phyloP scores from a whole-genome alignment of 2,797 vertebrate species.

The Macrochelys suwanniensis region DNA sequence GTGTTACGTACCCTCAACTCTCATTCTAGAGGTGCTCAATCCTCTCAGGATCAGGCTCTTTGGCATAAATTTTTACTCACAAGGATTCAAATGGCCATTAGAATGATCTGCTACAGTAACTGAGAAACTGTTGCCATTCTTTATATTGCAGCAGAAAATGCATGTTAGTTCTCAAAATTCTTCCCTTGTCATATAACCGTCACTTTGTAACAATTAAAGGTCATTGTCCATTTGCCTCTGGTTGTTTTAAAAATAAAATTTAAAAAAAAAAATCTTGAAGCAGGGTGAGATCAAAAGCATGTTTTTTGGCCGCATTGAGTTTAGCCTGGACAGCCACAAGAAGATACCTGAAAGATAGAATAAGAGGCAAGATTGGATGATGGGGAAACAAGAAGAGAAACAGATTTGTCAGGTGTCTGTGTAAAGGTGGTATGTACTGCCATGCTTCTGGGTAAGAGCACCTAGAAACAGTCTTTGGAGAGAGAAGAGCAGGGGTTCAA shows the following conservation, averaged over 20 bases:
- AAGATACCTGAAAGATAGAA: not conserved
- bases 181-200: not conserved
- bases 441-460: not conserved
- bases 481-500: not conserved
- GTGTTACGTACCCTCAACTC: not conserved
- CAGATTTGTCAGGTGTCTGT: not conserved
- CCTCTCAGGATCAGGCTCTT: fast-evolving
- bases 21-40: not conserved
- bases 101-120: not conserved
- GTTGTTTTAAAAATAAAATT: too few species aligned
- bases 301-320: not conserved
- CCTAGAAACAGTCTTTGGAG: not conserved
- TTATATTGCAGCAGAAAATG: not conserved
- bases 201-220: not conserved
- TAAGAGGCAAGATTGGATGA: not conserved
- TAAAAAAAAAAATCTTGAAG: not conserved
- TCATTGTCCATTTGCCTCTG: not conserved
- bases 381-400: too few species aligned
- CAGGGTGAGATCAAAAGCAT: not conserved
- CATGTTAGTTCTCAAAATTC: not conserved
- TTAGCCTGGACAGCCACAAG: not conserved
- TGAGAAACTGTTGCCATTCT: slow-evolving; percentile 10
- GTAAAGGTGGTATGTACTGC: not conserved
- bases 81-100: slow-evolving; percentile 14
- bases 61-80: not conserved